These are phyloP conservation scores for Oscheius onirici DNA, from an alignment of 2,888 invertebrate species.

Conservation along the genomic window DNA sequence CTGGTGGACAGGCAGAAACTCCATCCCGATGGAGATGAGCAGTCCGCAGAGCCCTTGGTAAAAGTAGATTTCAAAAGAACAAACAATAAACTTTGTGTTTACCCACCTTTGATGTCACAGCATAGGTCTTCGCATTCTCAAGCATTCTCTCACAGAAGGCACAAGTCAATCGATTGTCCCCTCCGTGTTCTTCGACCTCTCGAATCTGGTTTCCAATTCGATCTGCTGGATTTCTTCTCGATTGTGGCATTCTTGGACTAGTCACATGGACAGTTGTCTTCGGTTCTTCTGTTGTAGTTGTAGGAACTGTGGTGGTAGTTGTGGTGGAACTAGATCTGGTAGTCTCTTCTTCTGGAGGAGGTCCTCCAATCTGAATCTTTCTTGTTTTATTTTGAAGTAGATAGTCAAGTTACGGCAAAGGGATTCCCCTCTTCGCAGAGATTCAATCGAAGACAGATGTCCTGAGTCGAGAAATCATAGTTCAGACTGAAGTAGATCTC, in stretches of 20 bases:
- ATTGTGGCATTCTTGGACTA: slow-evolving; percentile 24
- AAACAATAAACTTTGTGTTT: neutral
- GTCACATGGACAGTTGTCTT: slow-evolving; percentile 23
- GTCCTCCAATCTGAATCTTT: slow-evolving; percentile 41
- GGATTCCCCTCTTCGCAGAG: slow-evolving; percentile 58
- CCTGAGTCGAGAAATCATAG: slow-evolving; percentile 61
- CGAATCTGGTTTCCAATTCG: slow-evolving; percentile 29
- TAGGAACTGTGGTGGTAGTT: slow-evolving; percentile 9
- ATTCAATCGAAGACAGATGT: slow-evolving; percentile 60
- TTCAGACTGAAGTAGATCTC: slow-evolving; percentile 64
- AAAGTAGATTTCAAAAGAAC: too few relatives aligned
- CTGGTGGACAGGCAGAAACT: too few relatives aligned
- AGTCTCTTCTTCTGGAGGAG: slow-evolving; percentile 37
- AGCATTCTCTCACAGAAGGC: slow-evolving; percentile 65
- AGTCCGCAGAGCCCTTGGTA: too few relatives aligned
- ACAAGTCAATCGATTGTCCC: slow-evolving; percentile 59
- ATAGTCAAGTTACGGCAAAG: slow-evolving; percentile 37
- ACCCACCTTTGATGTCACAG: slow-evolving; percentile 57
- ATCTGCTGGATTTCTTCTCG: slow-evolving; percentile 29
- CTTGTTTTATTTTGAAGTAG: neutral
- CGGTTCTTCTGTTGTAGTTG: slow-evolving; percentile 23
- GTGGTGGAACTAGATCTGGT: slow-evolving; percentile 10
- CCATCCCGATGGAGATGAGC: too few relatives aligned
- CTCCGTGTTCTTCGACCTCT: slow-evolving; percentile 31
- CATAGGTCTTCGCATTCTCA: slow-evolving; percentile 63